phyloP scores from a whole-genome alignment of 1,140 invertebrate genomes.

The Brachystomella parvula region DNA sequence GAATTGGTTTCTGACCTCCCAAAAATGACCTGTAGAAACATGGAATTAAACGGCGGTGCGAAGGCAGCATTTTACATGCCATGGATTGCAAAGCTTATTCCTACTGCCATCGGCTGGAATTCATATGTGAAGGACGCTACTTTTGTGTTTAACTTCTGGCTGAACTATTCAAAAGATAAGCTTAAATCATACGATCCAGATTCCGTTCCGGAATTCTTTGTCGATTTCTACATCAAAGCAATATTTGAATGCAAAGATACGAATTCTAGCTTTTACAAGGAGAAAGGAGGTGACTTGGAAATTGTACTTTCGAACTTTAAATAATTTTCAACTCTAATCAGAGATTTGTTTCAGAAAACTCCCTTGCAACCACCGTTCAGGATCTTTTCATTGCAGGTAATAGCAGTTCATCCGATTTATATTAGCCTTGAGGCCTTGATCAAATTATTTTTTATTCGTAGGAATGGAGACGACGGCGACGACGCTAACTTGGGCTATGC shows the following conservation, averaged over 20 bases:
- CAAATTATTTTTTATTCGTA: too few species aligned
- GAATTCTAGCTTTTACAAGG: constrained; percentile 22
- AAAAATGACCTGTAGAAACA: constrained; percentile 21
- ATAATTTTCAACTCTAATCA: constrained; percentile 38
- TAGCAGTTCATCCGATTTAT: too few species aligned
- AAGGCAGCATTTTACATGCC: constrained; percentile 28
- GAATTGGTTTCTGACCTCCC: neutral
- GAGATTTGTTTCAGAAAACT: constrained; percentile 16
- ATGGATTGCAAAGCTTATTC: constrained; percentile 23
- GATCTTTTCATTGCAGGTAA: constrained; percentile 34
- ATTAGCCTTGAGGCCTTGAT: too few species aligned
- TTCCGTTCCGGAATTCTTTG: constrained; percentile 6
- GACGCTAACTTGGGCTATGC: constrained; percentile 41
- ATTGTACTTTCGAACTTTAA: neutral
- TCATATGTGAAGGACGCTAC: constrained; percentile 27
- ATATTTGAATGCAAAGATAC: constrained; percentile 11
- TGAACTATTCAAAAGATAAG: constrained; percentile 9
- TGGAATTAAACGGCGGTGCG: constrained; percentile 27
- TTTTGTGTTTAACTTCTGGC: constrained; percentile 32
- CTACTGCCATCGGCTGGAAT: constrained; percentile 21
- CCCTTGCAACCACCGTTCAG: constrained; percentile 20
- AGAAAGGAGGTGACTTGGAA: constrained; percentile 22
- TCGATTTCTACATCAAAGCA: constrained; percentile 24
- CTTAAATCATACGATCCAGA: neutral
- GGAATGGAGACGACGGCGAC: constrained; percentile 42